A percentile compares a stretch with the other conserved stretches of the same genome.
Evolutionary conservation across 1,140 invertebrate genomes (phyloP).

Genomic region (Chelonus insularis): DNA sequence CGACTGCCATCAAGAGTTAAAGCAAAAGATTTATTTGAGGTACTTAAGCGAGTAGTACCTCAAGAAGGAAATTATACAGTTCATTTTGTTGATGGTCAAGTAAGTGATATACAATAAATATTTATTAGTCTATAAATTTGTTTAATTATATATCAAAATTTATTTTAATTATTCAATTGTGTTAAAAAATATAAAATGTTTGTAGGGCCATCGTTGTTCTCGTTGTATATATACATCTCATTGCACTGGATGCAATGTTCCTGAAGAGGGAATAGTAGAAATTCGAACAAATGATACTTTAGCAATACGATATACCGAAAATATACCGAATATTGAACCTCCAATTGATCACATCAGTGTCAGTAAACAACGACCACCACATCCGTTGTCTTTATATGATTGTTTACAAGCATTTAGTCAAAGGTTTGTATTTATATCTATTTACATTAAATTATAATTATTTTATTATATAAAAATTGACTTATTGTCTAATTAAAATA

Average conservation of each 20-base stretch:
- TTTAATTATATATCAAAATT: too few species aligned
- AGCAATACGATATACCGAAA: slow-evolving; percentile 61
- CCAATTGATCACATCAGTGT: slow-evolving; percentile 57
- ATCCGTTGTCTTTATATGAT: slow-evolving; percentile 67
- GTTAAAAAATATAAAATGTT: slow-evolving; percentile 27
- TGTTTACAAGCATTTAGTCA: slow-evolving; percentile 73
- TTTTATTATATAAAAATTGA: slow-evolving; percentile 12
- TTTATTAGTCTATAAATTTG: slow-evolving; percentile 11
- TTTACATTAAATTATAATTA: slow-evolving; percentile 3
- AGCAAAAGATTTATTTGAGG: slow-evolving; percentile 60
- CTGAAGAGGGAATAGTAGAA: slow-evolving; percentile 56
- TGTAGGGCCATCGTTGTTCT: slow-evolving; percentile 67
- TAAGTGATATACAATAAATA: too few species aligned
- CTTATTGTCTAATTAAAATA: slow-evolving; percentile 7
- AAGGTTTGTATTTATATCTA: slow-evolving; percentile 50
- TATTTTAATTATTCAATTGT: neutral
- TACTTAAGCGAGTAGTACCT: slow-evolving; percentile 60
- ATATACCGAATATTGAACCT: slow-evolving; percentile 43
- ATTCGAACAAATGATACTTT: slow-evolving; percentile 62
- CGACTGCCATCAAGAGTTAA: slow-evolving; percentile 64
- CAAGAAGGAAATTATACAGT: slow-evolving; percentile 58
- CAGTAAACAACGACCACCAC: slow-evolving; percentile 54
- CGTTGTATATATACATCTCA: slow-evolving; percentile 65
- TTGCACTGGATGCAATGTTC: slow-evolving; percentile 68
- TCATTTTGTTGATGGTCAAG: slow-evolving; percentile 60